Evolutionary conservation across 2,797 vertebrate species (phyloP), one percentile per base, ranked within the genome.

Genomic region (Alcedo atthis): DNA sequence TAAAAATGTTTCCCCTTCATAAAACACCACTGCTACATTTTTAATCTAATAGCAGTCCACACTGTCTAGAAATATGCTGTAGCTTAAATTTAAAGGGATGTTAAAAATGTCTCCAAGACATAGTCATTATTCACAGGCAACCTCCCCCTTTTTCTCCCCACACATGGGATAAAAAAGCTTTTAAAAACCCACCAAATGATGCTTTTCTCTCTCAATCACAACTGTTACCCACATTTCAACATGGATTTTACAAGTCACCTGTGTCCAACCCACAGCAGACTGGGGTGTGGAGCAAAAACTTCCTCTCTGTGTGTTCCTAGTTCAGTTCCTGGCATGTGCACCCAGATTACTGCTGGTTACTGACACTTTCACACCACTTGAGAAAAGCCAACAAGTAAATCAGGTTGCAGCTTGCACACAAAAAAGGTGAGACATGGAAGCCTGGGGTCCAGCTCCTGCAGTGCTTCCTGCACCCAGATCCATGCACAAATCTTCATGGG

Each of bases 1-100:
- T 91, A 87, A 89, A 92, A 94, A 83, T 42, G 35, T 89, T 94
- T 93, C 82, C 76, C 70, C 87, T 78, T 85, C 93, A 87, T 87
- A 91, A 95, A 95, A 68, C 87, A 85, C 55, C 69, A n/a, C 55
- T 20, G 57, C 76, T 87, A 66, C 66, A 66, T 73, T 87, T 95
- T 93, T 87, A 92, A 88, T 92, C 71, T 33, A 91, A 87, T 55
- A 88, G 76, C 82, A 53, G 69, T 68, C 83, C 79, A 68, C 17
- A 43, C 46, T 51, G 51, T 33, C 69, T 28, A 68, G 82, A 90
- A 92, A 87, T 71, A 83, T 6, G 35, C 40, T 63, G 45, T 33
- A 81, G 42, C 46, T 95, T 85, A 14, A 58, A 90, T 66, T 90
- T 92, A 85, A 91, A 90, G 51, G 73, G 62, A 81, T 75, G 84